These are phyloP conservation scores for Drepana arcuata DNA, from an alignment of 1,140 invertebrate genomes.

Conservation along the genomic window DNA sequence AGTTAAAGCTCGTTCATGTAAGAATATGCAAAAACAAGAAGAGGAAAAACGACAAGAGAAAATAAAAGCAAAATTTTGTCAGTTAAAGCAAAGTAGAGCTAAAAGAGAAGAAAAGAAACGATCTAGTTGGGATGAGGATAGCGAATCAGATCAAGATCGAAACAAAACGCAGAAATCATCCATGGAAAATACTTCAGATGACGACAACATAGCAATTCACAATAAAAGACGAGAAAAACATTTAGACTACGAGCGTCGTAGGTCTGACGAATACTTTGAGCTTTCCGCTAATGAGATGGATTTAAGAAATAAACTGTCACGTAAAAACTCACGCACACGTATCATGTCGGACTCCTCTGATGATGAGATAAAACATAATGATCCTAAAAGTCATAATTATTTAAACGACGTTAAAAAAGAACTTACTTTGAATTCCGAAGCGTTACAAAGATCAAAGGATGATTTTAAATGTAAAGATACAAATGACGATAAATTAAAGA, in stretches of 20 bases:
- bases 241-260: too few relatives aligned
- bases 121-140: constrained; percentile 89
- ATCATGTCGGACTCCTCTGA: constrained; percentile 76
- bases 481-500: constrained; percentile 63
- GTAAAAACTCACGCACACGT: constrained; percentile 72
- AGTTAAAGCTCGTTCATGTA: constrained; percentile 94
- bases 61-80: constrained; percentile 90
- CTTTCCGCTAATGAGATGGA: constrained; percentile 62
- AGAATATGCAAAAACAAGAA: constrained; percentile 92
- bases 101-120: constrained; percentile 90
- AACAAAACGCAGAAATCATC: constrained; percentile 65
- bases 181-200: constrained; percentile 73
- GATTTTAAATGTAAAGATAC: too few relatives aligned
- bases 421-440: constrained; percentile 66
- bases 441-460: constrained; percentile 37
- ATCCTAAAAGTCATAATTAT: constrained; percentile 57
- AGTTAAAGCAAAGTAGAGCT: constrained; percentile 88
- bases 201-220: constrained; percentile 59
- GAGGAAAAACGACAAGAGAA: constrained; percentile 90
- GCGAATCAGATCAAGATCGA: constrained; percentile 73
- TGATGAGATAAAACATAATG: constrained; percentile 61
- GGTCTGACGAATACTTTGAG: too few relatives aligned
- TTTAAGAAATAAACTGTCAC: constrained; percentile 59
- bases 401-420: constrained; percentile 50
- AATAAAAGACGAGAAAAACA: constrained; percentile 55